A percentile compares a stretch with the other conserved stretches of the same genome.
These are phyloP conservation scores for Gerris buenoi DNA, from an alignment of 1,140 invertebrate genomes.

Conservation along the genomic window DNA sequence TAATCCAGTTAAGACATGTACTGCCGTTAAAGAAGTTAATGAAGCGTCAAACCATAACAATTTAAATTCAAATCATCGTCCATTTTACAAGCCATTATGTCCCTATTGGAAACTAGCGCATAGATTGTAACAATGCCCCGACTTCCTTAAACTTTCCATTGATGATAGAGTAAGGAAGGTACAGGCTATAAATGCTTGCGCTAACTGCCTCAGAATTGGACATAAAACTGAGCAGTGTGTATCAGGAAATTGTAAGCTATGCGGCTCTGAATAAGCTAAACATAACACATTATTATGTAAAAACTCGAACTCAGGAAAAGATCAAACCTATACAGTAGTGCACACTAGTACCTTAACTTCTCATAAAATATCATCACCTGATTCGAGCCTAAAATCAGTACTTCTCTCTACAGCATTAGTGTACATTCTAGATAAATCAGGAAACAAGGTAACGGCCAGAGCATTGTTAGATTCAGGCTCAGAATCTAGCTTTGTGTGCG, in stretches of 20 bases:
- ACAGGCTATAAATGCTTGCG: background rate
- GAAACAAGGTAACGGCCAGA: background rate
- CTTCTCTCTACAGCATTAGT: background rate
- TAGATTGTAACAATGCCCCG: background rate
- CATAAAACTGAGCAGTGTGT: background rate
- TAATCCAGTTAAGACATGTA: too few relatives aligned
- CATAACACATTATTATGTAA: background rate
- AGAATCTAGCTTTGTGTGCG: background rate
- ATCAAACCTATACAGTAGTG: too few relatives aligned
- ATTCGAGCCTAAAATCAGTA: background rate
- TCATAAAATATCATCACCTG: too few relatives aligned
- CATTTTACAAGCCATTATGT: too few relatives aligned
- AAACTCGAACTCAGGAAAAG: too few relatives aligned
- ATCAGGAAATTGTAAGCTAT: background rate
- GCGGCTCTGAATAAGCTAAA: background rate
- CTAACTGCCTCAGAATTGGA: background rate
- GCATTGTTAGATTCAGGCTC: background rate
- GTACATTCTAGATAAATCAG: background rate
- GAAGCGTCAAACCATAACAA: too few relatives aligned
- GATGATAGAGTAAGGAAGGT: background rate
- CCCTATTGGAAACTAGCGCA: too few relatives aligned
- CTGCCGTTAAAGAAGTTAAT: too few relatives aligned
- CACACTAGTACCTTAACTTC: too few relatives aligned
- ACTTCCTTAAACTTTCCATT: background rate
- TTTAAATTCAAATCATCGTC: too few relatives aligned